phyloP scores from a whole-genome alignment of 2,888 invertebrate genomes.

The Cistogaster globosa region DNA sequence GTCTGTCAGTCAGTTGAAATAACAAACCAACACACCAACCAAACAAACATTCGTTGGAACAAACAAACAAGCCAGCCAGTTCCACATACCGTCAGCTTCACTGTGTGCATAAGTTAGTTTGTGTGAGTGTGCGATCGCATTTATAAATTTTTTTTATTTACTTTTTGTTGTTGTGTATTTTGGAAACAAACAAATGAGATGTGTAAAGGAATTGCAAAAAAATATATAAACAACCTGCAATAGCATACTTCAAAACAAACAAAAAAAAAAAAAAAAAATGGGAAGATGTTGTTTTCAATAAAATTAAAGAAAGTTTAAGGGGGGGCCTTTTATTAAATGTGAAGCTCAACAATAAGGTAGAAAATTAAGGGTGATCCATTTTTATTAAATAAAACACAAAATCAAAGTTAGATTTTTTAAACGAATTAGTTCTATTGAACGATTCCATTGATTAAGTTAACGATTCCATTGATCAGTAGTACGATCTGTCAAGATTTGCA shows the following conservation, averaged over 20 bases:
- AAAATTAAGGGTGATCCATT: too few relatives aligned
- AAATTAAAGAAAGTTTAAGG: not conserved
- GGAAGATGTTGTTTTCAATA: not conserved
- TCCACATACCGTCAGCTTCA: conserved; percentile 66
- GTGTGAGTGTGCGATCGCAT: conserved; percentile 69
- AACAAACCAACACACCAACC: conserved; percentile 36
- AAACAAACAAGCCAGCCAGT: conserved; percentile 14
- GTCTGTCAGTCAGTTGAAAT: conserved; percentile 12
- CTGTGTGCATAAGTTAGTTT: conserved; percentile 37
- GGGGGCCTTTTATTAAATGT: not conserved
- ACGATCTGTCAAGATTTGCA: too few relatives aligned
- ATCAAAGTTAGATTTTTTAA: too few relatives aligned
- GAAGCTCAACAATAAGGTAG: too few relatives aligned
- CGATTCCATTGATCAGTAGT: too few relatives aligned
- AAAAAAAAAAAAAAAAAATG: not conserved
- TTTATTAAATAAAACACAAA: too few relatives aligned
- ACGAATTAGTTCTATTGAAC: too few relatives aligned
- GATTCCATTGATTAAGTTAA: too few relatives aligned
- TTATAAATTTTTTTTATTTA: conserved; percentile 11
- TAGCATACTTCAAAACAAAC: conserved; percentile 76
- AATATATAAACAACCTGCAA: conserved; percentile 79
- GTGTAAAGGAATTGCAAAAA: conserved; percentile 81
- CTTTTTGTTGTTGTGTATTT: conserved; percentile 63
- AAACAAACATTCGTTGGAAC: conserved; percentile 6
- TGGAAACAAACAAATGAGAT: conserved; percentile 81